These are phyloP conservation scores for Aspidiotus rigidus DNA, from an alignment of 2,888 invertebrate species.

Conservation along the genomic window DNA sequence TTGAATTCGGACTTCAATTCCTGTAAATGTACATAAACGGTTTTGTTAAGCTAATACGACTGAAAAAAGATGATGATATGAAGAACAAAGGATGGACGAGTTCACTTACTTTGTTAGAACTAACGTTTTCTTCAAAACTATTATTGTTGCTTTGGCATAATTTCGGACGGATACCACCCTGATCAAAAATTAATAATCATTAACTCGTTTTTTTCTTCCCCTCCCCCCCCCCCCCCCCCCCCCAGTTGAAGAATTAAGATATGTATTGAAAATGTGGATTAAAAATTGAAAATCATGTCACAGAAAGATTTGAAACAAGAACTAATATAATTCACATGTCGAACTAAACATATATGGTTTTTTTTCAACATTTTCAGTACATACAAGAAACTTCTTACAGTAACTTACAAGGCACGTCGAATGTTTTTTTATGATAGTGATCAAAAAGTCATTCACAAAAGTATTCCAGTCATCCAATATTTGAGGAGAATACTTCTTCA, in stretches of 20 bases:
- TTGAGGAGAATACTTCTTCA: slow-evolving; percentile 44
- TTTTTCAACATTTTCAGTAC: neutral
- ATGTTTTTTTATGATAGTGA: slow-evolving; percentile 44
- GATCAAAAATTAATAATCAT: slow-evolving; percentile 2
- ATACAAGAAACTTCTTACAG: neutral
- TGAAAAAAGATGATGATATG: neutral
- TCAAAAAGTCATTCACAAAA: slow-evolving; percentile 44
- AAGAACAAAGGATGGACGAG: neutral
- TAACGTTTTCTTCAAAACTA: slow-evolving; percentile 17
- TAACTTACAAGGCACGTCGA: slow-evolving; percentile 44
- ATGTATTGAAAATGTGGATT: no score
- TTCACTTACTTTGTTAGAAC: neutral
- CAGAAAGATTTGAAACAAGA: no score
- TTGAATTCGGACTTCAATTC: slow-evolving; percentile 21
- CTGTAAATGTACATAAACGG: neutral
- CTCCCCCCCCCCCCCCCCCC: no score
- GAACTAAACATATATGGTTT: no score
- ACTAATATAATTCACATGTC: no score
- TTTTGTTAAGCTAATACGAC: no score
- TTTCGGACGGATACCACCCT: slow-evolving; percentile 25
- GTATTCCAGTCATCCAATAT: slow-evolving; percentile 44
- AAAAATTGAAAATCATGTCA: no score
- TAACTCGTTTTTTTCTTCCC: neutral
- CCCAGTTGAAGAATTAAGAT: no score
- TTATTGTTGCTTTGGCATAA: slow-evolving; percentile 26